Percentiles rank a stretch among this genome's conserved stretches.
Evolutionary conservation across 64 coral and sea anemone species (phyloP).

Genomic region (Actinia tenebrosa): DNA sequence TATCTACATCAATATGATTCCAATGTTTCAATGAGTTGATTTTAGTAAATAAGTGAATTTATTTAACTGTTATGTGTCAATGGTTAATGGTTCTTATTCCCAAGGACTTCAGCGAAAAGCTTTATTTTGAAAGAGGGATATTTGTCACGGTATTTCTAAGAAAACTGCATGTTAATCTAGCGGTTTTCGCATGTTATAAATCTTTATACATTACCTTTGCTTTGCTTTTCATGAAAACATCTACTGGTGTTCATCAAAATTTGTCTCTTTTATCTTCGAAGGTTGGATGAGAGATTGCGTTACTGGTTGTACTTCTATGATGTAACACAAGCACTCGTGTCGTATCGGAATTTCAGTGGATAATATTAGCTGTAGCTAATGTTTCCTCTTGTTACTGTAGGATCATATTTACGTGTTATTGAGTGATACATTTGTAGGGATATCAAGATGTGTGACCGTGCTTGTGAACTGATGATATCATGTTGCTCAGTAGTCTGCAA

Average conservation of each 20-base stretch:
- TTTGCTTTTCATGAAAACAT: background rate
- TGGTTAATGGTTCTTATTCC: no score
- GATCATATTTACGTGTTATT: background rate
- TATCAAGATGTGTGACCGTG: conserved; percentile 46
- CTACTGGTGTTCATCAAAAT: background rate
- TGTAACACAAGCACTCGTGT: background rate
- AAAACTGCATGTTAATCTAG: no score
- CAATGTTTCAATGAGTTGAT: background rate
- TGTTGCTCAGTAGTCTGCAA: conserved; percentile 25
- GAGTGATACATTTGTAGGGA: background rate
- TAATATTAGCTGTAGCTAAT: background rate
- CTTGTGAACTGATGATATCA: conserved; percentile 33
- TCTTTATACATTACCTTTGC: background rate
- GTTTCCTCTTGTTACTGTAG: background rate
- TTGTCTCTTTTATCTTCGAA: background rate
- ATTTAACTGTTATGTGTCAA: background rate
- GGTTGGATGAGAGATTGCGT: background rate
- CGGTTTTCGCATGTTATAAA: background rate
- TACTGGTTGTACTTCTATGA: background rate
- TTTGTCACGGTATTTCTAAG: no score
- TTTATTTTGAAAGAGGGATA: no score
- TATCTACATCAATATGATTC: background rate
- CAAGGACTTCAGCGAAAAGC: no score
- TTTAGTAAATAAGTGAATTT: background rate
- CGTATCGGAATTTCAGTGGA: background rate